Percentiles rank a stretch among this genome's conserved stretches.
These are phyloP conservation scores for Clarias laeviceps DNA, from an alignment of 2,797 vertebrate species.

Conservation along the genomic window DNA sequence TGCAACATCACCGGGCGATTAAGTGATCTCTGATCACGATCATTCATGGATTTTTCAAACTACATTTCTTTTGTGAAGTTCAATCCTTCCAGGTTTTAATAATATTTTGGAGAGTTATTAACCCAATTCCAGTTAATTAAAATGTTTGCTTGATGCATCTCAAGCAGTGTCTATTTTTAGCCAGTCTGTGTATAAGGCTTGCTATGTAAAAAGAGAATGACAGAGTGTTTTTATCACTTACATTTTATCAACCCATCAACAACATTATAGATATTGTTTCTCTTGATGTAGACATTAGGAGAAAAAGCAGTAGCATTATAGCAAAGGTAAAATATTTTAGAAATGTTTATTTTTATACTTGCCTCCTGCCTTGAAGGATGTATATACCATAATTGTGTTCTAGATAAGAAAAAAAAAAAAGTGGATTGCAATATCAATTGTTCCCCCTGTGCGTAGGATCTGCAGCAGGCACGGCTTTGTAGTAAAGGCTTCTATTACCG, in stretches of 20 bases:
- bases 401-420: not conserved
- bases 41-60: no score
- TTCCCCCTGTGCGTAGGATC: not conserved
- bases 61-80: no score
- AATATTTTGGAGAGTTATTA: no score
- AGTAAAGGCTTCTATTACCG: slow-evolving; percentile 51
- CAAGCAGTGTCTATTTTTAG: no score
- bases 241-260: not conserved
- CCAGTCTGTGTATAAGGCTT: no score
- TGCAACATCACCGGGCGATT: no score
- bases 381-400: slow-evolving; percentile 4
- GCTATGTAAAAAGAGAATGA: no score
- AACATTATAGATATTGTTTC: not conserved
- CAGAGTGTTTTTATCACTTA: not conserved
- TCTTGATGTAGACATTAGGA: not conserved
- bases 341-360: slow-evolving; percentile 14
- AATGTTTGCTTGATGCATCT: no score
- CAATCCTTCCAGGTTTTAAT: no score
- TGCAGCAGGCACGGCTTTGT: slow-evolving; percentile 20
- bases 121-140: no score
- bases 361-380: slow-evolving; percentile 3
- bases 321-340: not conserved
- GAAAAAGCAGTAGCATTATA: not conserved
- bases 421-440: slow-evolving; percentile 16
- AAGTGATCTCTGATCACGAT: no score